phyloP scores from a whole-genome alignment of 2,113 vertebrate species.

The Chloroceryle aenea region DNA sequence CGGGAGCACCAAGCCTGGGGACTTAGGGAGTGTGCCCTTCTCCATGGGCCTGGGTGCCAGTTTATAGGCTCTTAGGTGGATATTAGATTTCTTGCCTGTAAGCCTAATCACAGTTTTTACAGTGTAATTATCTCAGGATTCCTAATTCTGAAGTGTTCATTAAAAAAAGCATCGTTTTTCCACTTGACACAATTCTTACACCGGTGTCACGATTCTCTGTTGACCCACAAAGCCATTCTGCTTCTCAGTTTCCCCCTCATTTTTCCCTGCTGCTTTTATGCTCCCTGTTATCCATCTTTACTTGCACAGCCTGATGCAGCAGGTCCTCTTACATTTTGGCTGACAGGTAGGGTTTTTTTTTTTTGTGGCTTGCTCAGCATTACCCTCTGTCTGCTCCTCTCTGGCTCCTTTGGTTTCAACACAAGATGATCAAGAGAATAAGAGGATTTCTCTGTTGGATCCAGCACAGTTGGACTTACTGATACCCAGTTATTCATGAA shows the following conservation, averaged over 20 bases:
- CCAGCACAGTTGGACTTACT: neutral
- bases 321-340: neutral
- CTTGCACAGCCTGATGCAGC: neutral
- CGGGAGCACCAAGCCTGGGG: neutral
- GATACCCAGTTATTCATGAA: neutral
- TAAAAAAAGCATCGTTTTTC: rapidly evolving
- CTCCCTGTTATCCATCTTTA: rapidly evolving
- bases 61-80: neutral
- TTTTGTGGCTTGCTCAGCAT: neutral
- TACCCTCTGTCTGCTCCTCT: neutral
- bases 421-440: neutral
- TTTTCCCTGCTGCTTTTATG: neutral
- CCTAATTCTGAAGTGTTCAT: neutral
- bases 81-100: rapidly evolving
- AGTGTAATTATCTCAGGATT: rapidly evolving
- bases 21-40: neutral
- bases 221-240: neutral
- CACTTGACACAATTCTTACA: rapidly evolving
- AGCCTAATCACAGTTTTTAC: rapidly evolving
- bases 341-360: neutral
- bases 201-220: rapidly evolving
- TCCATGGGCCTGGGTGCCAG: rapidly evolving
- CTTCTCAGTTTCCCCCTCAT: neutral
- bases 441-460: neutral
- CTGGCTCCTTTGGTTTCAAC: neutral